These are phyloP conservation scores for Capitulum mitella DNA, from an alignment of 2,888 invertebrate genomes.

Conservation along the genomic window DNA sequence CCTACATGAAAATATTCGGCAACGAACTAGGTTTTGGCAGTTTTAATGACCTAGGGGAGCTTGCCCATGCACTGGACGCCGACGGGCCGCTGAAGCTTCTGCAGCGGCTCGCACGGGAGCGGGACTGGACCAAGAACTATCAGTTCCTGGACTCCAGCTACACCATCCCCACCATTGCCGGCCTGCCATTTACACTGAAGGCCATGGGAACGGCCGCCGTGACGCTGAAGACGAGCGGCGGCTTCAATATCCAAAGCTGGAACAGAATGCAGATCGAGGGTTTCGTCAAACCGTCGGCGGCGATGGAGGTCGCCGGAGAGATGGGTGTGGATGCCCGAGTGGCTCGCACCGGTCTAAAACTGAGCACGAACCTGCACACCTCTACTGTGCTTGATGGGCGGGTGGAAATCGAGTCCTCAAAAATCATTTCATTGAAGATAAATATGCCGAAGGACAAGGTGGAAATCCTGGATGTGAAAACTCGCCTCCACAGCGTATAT, in stretches of 20 bases:
- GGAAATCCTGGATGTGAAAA: conserved; percentile 67
- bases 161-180: conserved; percentile 72
- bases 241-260: conserved; percentile 52
- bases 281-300: conserved; percentile 75
- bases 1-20: conserved; percentile 73
- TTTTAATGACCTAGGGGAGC: conserved; percentile 40
- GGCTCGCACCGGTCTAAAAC: conserved; percentile 69
- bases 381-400: conserved; percentile 70
- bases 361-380: conserved; percentile 74
- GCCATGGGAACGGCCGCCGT: conserved; percentile 79
- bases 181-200: conserved; percentile 74
- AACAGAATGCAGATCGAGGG: conserved; percentile 67
- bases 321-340: conserved; percentile 78
- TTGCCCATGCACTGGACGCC: conserved; percentile 36
- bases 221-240: conserved; percentile 72
- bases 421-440: conserved; percentile 62
- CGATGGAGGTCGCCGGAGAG: conserved; percentile 71
- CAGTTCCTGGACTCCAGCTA: conserved; percentile 84
- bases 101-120: conserved; percentile 52
- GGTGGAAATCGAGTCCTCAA: conserved; percentile 60
- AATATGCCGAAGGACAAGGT: conserved; percentile 74
- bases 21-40: conserved; percentile 75
- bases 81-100: conserved; percentile 41
- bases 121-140: conserved; percentile 72
- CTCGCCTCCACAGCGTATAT: conserved; percentile 38